These are phyloP conservation scores for Elephas maximus DNA, from an alignment of 2,113 vertebrate genomes.

Conservation along the genomic window DNA sequence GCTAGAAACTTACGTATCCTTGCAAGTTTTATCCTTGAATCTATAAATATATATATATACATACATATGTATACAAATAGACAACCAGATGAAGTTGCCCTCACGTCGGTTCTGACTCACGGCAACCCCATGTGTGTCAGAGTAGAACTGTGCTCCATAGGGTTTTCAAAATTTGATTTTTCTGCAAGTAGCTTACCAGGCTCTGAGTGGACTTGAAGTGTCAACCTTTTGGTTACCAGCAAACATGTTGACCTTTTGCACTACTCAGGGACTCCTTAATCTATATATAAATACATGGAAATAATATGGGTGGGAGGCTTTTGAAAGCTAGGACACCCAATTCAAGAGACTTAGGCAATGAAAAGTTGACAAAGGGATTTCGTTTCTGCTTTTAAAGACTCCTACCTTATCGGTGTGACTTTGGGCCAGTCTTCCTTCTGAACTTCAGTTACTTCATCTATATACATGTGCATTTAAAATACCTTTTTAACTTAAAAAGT, in stretches of 20 bases:
- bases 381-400: not conserved
- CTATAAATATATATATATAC: not conserved
- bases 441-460: not conserved
- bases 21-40: not conserved
- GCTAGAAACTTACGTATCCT: not conserved
- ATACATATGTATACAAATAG: no score
- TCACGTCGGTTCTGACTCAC: not conserved
- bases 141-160: not conserved
- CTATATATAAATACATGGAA: not conserved
- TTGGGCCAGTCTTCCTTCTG: not conserved
- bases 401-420: no score
- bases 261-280: not conserved
- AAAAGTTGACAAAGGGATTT: not conserved
- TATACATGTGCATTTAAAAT: slow-evolving; percentile 9
- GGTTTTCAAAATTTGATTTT: not conserved
- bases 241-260: not conserved
- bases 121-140: not conserved
- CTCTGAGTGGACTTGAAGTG: not conserved
- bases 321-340: not conserved
- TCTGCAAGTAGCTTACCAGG: not conserved
- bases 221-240: not conserved
- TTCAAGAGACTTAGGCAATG: not conserved
- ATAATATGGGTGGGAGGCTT: not conserved
- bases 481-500: not conserved
- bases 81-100: not conserved